Evolutionary conservation across 2,888 invertebrate species (phyloP), one percentile per base, ranked within the genome.

Genomic region (Emmelina monodactyla): DNA sequence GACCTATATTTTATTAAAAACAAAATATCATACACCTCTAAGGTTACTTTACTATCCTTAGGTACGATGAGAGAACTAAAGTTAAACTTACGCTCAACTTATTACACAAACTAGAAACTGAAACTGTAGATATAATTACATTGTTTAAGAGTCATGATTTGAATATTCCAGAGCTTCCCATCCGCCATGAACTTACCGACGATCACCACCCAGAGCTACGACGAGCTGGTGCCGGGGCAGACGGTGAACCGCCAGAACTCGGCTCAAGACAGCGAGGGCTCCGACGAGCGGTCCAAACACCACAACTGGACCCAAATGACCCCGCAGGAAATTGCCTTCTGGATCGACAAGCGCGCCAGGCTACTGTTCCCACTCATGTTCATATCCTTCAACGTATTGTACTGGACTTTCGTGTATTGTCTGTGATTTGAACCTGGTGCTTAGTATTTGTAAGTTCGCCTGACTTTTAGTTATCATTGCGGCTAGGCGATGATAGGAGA

Each of bases 281-380:
- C 71, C 9, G 70, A 75, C 50, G 68, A 67, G 22, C 68, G 59
- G 3, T 69, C 66, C 25, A 62, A 67, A 40, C 79, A 71, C 38
- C 71, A 76, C 55, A 71, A 67, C 37, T 88, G 89, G 85, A 91
- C 91, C 32, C 91, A 91, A 10, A 89, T 92, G 87, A 92, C 92
- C 1, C 92, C 93, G 0, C 92, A 92, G 52, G 89, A 93, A 65
- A 91, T 93, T 37, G 89, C 93, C 43, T 88, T 87, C 34, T 93
- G 92, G 91, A 92, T 93, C 45, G 93, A 93, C 71, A 87, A 84
- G 45, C 70, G 92, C 36, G 89, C 92, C 15, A 82, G 93, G 34
- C 71, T 91, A 22, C 79, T 89, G 2, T 93, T 93, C 62, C 93
- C 93, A 0, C 62, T 88, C 2, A 79, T 88, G 7, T 93, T 93